Evolutionary conservation across 2,888 invertebrate species (phyloP), one percentile per base, ranked within the genome.

Genomic region (Cephus pulcher): DNA sequence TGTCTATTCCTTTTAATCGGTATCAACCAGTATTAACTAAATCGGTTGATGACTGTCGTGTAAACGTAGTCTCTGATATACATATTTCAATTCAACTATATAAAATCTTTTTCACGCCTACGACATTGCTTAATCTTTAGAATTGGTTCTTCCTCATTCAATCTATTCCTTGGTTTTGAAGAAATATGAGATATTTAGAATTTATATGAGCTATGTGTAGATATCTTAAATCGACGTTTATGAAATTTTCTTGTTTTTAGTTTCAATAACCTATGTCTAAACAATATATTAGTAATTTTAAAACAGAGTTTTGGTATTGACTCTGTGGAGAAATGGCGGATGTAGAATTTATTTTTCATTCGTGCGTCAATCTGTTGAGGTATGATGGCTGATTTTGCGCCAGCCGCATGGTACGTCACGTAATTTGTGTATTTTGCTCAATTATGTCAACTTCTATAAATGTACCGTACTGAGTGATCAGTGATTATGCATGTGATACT

Each of bases 341-440:
- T 56, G 23, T 56, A 23, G 56, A 9, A 56, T 6, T 56, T 23
- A 56, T 56, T 56, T 56, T 56, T 56, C 9, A 56, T 56, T 56
- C 56, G 56, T 56, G 23, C 56, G 56, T 56, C 56, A 56, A 56
- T 56, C 56, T 56, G 56, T 56, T 56, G 56, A 56, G 33, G 71
- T 71, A 34, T 71, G 30, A 71, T 71, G 71, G 12, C 71, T 56
- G 83, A 84, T 84, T 84, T 85, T 82, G 79, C 82, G 78, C 81
- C 82, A 80, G 84, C 85, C 87, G 85, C 85, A 83, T 87, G 86
- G 84, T 88, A 85, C 84, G 82, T 82, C 80, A 71, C 71, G 79
- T 75, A 86, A 85, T 81, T 82, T 77, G 81, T 81, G 80, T 82
- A 80, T 82, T 40, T 75, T 68, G 34, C 69, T 76, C 30, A 71